Base-by-base conservation (phyloP, 2,113 vertebrate genomes). In the Sturnus vulgaris region DNA sequence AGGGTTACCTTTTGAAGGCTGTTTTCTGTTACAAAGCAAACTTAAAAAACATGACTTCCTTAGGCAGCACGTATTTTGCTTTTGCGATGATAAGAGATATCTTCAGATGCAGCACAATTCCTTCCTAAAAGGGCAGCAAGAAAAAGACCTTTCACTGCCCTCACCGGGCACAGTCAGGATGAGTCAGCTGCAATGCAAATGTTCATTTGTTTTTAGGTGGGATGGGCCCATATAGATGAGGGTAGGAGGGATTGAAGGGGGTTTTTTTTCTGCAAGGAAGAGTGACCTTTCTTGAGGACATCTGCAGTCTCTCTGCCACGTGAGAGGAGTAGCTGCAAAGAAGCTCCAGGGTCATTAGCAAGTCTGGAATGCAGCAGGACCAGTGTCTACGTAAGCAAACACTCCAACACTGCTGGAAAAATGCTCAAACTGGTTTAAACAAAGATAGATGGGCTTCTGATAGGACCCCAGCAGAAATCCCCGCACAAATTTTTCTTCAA, bases 291-390 rank as follows among this genome's bases (percentile, higher is more conserved):
- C 56, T 84, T 88, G 86, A 96, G 93, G 95, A 97, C 94, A 95
- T 88, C 94, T 84, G 95, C 92, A 96, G 82, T 44, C 80, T 78
- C 84, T 82, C 37, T 0, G 4, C 53, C 94, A 89, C 31, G 28
- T 77, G 85, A 96, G 90, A 85, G 52, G 77, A 91, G 88, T 90
- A 91, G 92, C 94, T 75, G 94, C 75, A 93, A 89, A 91, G 94
- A 96, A 91, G 96, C 96, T 96, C 92, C 92, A 75, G 97, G 96
- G 75, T 94, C 95, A 90, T 96, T 95, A 98, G 96, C 50, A 82
- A 98, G 97, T 96, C 98, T 97, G 96, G 95, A 97, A 97, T 97
- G 97, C 95, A 93, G 95, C 63, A 94, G 8, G 9, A 96, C 96
- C 64, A 8, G 86, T 63, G 63, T 75, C 11, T 28, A 79, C 3